Base-by-base conservation (phyloP, 2,113 vertebrate genomes). In the Hirundichthys speculiger region DNA sequence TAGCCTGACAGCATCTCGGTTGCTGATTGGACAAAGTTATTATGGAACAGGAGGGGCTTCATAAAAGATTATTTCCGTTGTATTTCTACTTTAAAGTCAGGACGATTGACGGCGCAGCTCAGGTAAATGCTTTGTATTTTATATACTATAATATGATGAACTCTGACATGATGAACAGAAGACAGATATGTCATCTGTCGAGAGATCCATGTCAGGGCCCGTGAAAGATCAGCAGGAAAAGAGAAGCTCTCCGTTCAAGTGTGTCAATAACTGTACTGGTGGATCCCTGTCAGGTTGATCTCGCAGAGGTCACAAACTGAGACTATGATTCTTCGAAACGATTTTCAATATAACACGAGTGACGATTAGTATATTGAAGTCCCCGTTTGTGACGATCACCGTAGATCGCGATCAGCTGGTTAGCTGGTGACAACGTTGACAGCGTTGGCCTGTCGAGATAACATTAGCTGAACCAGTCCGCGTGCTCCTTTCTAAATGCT, bases 1-100 rank as follows among this genome's bases (percentile, higher is more conserved):
- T 0, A 5, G 3, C 2, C 0, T 12, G 0, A 0, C 5, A 10
- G 10, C 1, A 0, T 45, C 19, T 18, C 11, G 0, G 2, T 16
- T 43, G 21, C 2, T 64, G 84, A 89, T 93, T 92, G 89, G 90
- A 4, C 54, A 67, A 13, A 27, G 1, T 3, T 25, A 13, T 11
- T 10, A 20, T 15, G 24, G 54, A 69, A 20, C 2, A 49, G 91
- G 91, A 13, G 86, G 89, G 50, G 52, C 50, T 21, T 66, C 11
- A 8, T 42, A 24, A 41, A 62, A 56, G 22, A 62, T 65, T 59
- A 69, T 76, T 83, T 88, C 89, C 85, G 86, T 78, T 80, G 42
- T 61, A 50, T 69, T 82, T 73, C 80, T 10, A 53, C 72, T 84
- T 91, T 77, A 85, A 86, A 83, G 79, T 71, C 73, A 40, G 42